Base-by-base conservation (phyloP, 1,140 invertebrate genomes). In the Drosophila asahinai region DNA sequence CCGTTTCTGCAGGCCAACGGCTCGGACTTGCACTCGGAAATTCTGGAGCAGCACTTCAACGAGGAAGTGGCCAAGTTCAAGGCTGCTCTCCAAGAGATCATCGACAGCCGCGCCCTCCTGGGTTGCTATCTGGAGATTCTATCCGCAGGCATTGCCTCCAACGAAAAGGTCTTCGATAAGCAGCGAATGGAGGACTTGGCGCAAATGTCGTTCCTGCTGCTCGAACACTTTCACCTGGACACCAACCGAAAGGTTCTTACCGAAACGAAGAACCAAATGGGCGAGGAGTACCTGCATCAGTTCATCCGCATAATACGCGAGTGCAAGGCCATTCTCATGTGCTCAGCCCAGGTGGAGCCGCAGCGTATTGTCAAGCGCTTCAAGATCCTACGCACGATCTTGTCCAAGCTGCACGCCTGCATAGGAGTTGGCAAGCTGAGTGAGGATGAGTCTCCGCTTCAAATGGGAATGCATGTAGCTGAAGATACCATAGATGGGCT, bases 1-100 rank as follows among this genome's bases (percentile, higher is more conserved):
- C 92, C 92, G 0, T 86, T 92, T 9, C 60, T 93, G 7, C 79
- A 93, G 48, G 51, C 81, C 5, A 74, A 75, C 51, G 66, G 66
- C 3, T 57, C 76, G 1, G 81, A 83, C 48, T 42, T 93, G 49
- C 78, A 87, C 68, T 90, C 92, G 0, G 82, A 89, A 12, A 43
- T 93, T 2, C 61, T 93, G 25, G 92, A 93, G 43, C 86, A 93
- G 33, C 92, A 93, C 68, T 93, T 91, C 11, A 90, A 84, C 30
- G 92, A 91, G 52, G 92, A 93, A 58, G 61, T 93, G 7, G 17
- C 40, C 1, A 93, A 82, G n/a, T 91, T 92, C 19, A 92, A 91
- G 67, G 54, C 38, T 7, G 68, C 81, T 2, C 68, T 93, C 3
- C 86, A 91, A 19, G 82, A 92, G 55, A 93, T 92, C 8, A 87